Percentiles rank a stretch among this genome's conserved stretches.
Conservation (phyloP, 2,113 vertebrate genomes). For the Otocyon megalotis region DNA sequence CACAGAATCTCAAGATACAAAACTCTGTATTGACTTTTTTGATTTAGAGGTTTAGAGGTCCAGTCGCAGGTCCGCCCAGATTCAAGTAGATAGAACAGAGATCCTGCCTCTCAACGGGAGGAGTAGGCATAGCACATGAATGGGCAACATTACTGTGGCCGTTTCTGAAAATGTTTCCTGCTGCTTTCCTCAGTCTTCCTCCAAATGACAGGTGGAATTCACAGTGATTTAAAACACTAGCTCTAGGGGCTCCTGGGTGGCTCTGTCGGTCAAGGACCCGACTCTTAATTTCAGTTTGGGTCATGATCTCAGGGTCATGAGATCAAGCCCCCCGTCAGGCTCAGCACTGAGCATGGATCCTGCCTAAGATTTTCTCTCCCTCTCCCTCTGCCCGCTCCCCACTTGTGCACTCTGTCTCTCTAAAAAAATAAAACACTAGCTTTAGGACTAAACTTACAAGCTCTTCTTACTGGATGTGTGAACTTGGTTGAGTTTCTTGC, state of each 20-base stretch:
- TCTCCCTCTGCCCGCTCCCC: not conserved
- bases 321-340: not conserved
- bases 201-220: not conserved
- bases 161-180: not conserved
- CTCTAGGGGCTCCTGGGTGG: not conserved
- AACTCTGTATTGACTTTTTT: not conserved
- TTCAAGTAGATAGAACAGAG: not conserved
- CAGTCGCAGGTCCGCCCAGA: not conserved
- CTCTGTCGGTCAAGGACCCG: not conserved
- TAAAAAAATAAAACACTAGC: not conserved
- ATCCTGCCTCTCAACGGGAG: not conserved
- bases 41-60: not conserved
- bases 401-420: not conserved
- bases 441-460: not conserved
- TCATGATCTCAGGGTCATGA: not conserved
- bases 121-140: not conserved
- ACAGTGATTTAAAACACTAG: not conserved
- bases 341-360: not conserved
- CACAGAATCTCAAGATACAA: not conserved
- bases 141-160: not conserved
- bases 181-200: not conserved
- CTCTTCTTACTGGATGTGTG: not conserved
- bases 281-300: not conserved
- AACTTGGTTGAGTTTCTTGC: not conserved
- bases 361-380: not conserved